These are phyloP conservation scores for Drosophila pallidifrons DNA, from an alignment of 1,140 invertebrate genomes.

Conservation along the genomic window DNA sequence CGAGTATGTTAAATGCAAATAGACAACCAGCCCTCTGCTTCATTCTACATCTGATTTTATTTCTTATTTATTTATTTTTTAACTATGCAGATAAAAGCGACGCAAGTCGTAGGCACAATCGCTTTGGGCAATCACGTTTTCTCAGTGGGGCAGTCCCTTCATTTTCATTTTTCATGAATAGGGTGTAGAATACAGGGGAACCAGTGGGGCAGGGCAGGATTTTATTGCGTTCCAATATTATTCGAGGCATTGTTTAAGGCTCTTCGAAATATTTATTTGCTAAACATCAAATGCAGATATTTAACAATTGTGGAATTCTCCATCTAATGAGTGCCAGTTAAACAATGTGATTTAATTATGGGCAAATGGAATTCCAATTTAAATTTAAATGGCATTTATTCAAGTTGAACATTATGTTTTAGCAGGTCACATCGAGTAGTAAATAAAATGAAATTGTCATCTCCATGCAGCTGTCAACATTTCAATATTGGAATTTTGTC, in stretches of 20 bases:
- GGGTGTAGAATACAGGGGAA: background rate
- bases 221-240: slow-evolving; percentile 60
- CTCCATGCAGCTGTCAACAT: slow-evolving; percentile 25
- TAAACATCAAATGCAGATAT: slow-evolving; percentile 61
- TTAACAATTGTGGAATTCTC: slow-evolving; percentile 35
- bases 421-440: background rate
- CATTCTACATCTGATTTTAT: slow-evolving; percentile 26
- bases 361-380: slow-evolving; percentile 20
- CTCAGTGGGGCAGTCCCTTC: slow-evolving; percentile 51
- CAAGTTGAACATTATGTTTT: slow-evolving; percentile 11
- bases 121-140: slow-evolving; percentile 70
- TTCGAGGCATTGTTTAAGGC: slow-evolving; percentile 18
- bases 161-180: slow-evolving; percentile 11
- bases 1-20: slow-evolving; percentile 54
- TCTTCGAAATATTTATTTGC: slow-evolving; percentile 59
- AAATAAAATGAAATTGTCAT: slow-evolving; percentile 11
- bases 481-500: slow-evolving; percentile 20
- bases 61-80: slow-evolving; percentile 41
- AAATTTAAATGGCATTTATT: background rate
- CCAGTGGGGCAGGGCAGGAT: slow-evolving; percentile 59
- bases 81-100: slow-evolving; percentile 62
- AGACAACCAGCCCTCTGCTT: slow-evolving; percentile 50
- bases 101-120: slow-evolving; percentile 34
- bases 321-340: background rate
- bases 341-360: slow-evolving; percentile 32